Conservation (phyloP, 2,797 vertebrate genomes). For the Sciurus vulgaris region DNA sequence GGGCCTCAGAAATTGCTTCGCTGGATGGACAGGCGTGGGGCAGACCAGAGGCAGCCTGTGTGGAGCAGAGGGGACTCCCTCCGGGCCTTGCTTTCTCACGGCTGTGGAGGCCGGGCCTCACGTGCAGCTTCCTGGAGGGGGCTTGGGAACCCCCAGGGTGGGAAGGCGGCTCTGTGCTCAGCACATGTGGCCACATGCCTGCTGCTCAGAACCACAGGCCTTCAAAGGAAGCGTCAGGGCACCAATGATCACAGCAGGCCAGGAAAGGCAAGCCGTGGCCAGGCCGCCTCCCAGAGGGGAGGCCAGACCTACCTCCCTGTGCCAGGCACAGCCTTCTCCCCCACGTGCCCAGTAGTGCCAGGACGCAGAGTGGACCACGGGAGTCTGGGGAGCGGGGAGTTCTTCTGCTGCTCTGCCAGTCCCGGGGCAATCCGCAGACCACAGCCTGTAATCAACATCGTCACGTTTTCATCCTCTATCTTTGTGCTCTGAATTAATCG, state of each 20-base stretch:
- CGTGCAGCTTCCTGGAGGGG: too few species aligned
- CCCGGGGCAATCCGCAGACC: too few species aligned
- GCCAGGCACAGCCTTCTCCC: background rate
- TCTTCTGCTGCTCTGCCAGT: too few species aligned
- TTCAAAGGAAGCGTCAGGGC: background rate
- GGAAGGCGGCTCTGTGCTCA: fast-evolving
- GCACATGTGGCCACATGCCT: fast-evolving
- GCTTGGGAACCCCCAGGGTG: fast-evolving
- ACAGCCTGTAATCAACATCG: too few species aligned
- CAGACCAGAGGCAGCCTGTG: fast-evolving
- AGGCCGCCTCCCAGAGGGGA: background rate
- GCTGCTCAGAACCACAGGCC: fast-evolving
- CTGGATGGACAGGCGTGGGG: background rate
- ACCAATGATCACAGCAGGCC: fast-evolving
- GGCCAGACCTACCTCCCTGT: background rate
- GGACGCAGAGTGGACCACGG: too few species aligned
- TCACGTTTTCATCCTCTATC: too few species aligned
- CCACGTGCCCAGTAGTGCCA: fast-evolving
- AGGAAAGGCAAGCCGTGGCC: fast-evolving
- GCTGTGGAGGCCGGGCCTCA: background rate
- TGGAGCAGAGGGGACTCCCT: background rate
- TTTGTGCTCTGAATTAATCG: background rate
- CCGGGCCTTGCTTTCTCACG: fast-evolving
- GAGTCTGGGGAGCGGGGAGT: too few species aligned
- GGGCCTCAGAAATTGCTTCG: background rate